A percentile compares a stretch with the other conserved stretches of the same genome.
Conservation (phyloP, 2,113 vertebrate genomes). For the Crotalus helleri region DNA sequence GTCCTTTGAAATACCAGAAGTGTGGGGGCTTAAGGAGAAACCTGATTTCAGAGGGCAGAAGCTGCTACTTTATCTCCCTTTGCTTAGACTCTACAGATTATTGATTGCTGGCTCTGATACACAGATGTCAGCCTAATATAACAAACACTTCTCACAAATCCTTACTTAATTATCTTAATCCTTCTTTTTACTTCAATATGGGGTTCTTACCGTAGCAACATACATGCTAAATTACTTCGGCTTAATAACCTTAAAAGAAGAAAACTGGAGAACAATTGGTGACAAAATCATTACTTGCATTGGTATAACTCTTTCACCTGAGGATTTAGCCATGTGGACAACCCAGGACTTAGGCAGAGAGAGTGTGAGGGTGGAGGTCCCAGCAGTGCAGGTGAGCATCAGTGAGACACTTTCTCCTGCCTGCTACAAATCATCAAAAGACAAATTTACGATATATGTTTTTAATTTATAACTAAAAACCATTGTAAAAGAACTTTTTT, state of each 20-base stretch:
- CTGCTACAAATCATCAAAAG: not conserved
- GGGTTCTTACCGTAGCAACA: not conserved
- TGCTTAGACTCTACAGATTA: not conserved
- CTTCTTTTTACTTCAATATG: not conserved
- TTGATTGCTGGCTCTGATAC: not conserved
- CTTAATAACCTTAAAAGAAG: not conserved
- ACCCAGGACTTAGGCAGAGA: not conserved
- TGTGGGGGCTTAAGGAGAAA: not conserved
- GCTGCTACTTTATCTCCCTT: not conserved
- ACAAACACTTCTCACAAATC: not conserved
- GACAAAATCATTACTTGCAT: not conserved
- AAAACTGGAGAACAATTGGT: not conserved
- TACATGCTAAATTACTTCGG: not conserved
- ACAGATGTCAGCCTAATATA: not conserved
- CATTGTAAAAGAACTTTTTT: not conserved
- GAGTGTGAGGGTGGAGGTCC: not conserved
- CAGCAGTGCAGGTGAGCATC: not conserved
- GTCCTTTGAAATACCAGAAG: not conserved
- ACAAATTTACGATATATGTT: not conserved
- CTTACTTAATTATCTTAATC: not conserved
- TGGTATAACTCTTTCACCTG: not conserved
- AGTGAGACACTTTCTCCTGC: not conserved
- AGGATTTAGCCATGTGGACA: not conserved
- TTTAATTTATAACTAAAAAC: not conserved
- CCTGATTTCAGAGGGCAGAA: not conserved